Evolutionary conservation across 2,888 invertebrate genomes (phyloP).

Genomic region (Dione vanillae): DNA sequence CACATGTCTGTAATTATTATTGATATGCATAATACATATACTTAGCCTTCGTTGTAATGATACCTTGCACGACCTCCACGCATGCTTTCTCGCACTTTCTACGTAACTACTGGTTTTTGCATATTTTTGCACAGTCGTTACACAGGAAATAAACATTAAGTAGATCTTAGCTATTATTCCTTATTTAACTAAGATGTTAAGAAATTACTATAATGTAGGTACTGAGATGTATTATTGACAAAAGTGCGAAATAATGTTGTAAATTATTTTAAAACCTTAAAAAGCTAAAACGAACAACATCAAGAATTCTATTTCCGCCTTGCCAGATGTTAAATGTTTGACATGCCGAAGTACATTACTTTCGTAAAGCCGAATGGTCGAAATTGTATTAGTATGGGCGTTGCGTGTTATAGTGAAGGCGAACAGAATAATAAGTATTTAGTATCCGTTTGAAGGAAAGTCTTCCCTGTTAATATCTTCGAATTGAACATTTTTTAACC

Average conservation of each 20-base stretch:
- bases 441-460: slow-evolving; percentile 19
- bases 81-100: slow-evolving; percentile 49
- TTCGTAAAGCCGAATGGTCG: slow-evolving; percentile 20
- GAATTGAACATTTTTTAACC: slow-evolving; percentile 4
- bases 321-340: slow-evolving; percentile 5
- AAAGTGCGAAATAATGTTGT: background rate
- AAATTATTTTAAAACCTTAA: background rate
- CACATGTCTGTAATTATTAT: slow-evolving; percentile 28
- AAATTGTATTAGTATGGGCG: slow-evolving; percentile 24
- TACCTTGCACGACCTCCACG: slow-evolving; percentile 42
- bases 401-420: slow-evolving; percentile 12
- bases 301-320: background rate
- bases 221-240: too few relatives aligned
- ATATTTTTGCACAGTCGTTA: slow-evolving; percentile 34
- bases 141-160: slow-evolving; percentile 5
- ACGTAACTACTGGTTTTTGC: slow-evolving; percentile 42
- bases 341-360: slow-evolving; percentile 25
- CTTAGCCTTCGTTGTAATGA: slow-evolving; percentile 39
- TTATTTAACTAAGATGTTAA: background rate
- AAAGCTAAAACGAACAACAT: background rate
- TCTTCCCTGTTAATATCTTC: slow-evolving; percentile 14
- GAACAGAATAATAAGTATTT: slow-evolving; percentile 18
- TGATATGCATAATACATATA: slow-evolving; percentile 34
- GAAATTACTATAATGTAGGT: background rate
- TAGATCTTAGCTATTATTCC: background rate